Evolutionary conservation across 2,888 invertebrate genomes (phyloP).

Genomic region (Phorcus lineatus): DNA sequence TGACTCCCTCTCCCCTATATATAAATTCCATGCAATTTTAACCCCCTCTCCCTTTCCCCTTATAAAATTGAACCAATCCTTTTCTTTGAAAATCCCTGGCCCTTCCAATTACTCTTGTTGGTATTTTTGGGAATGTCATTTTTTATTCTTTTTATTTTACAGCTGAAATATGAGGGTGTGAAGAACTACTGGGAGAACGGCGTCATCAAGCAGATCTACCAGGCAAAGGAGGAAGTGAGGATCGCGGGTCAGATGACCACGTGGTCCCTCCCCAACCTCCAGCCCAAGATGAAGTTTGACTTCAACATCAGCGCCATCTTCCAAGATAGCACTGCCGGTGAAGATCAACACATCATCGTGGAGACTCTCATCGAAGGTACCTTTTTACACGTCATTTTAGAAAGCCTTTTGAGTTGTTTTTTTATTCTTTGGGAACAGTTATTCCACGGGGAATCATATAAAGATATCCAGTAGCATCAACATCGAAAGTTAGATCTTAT

Average conservation of each 20-base stretch:
- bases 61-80: too few relatives aligned
- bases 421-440: too few relatives aligned
- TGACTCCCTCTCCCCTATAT: too few relatives aligned
- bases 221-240: conserved; percentile 39
- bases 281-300: conserved; percentile 70
- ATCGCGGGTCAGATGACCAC: conserved; percentile 56
- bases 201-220: conserved; percentile 45
- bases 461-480: too few relatives aligned
- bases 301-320: conserved; percentile 73
- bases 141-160: conserved; percentile 25
- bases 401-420: too few relatives aligned
- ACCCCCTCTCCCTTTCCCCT: too few relatives aligned
- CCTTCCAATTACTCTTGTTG: too few relatives aligned
- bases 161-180: conserved; percentile 67
- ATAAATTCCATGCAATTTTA: too few relatives aligned
- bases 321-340: conserved; percentile 62
- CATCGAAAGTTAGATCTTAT: too few relatives aligned
- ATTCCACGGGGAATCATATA: too few relatives aligned
- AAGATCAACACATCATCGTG: conserved; percentile 55
- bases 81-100: too few relatives aligned
- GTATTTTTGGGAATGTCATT: neutral
- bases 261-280: conserved; percentile 60
- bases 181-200: conserved; percentile 65
- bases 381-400: neutral
- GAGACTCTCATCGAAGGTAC: conserved; percentile 70